phyloP scores from a whole-genome alignment of 2,888 invertebrate species.

The Drosophila nr. perissopoda region DNA sequence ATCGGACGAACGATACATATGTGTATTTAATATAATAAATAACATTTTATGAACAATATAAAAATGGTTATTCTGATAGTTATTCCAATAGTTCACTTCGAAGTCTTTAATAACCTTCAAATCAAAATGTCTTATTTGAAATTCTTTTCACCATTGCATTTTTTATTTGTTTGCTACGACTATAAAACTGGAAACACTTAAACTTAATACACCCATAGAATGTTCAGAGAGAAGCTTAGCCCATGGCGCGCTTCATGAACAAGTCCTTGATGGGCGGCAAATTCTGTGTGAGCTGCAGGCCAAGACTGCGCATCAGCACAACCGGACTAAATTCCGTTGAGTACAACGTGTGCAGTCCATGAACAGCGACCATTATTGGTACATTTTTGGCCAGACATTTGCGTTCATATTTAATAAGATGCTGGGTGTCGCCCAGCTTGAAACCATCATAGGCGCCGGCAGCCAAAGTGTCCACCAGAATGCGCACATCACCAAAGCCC shows the following conservation, averaged over 20 bases:
- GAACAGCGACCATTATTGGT: constrained; percentile 94
- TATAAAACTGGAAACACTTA: constrained; percentile 57
- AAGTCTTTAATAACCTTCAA: background rate
- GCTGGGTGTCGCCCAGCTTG: constrained; percentile 89
- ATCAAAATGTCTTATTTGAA: background rate
- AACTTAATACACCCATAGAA: constrained; percentile 6
- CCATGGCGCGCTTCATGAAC: constrained; percentile 82
- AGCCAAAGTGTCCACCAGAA: constrained; percentile 89
- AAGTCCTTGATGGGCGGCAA: constrained; percentile 89
- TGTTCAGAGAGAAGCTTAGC: constrained; percentile 52
- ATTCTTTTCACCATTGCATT: constrained; percentile 20
- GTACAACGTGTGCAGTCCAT: constrained; percentile 94
- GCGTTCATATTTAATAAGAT: constrained; percentile 93
- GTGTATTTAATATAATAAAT: background rate
- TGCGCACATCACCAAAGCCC: constrained; percentile 96
- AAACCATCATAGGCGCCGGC: constrained; percentile 90
- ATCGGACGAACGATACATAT: constrained; percentile 15
- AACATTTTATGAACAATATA: background rate
- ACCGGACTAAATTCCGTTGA: constrained; percentile 89
- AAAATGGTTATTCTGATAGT: no score
- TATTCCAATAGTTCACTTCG: background rate
- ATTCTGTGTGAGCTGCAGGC: constrained; percentile 92
- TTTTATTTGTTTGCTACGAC: constrained; percentile 12
- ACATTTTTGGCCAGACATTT: constrained; percentile 93
- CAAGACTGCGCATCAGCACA: constrained; percentile 92